Base-by-base conservation (phyloP, 2,797 vertebrate species). In the Masticophis lateralis region DNA sequence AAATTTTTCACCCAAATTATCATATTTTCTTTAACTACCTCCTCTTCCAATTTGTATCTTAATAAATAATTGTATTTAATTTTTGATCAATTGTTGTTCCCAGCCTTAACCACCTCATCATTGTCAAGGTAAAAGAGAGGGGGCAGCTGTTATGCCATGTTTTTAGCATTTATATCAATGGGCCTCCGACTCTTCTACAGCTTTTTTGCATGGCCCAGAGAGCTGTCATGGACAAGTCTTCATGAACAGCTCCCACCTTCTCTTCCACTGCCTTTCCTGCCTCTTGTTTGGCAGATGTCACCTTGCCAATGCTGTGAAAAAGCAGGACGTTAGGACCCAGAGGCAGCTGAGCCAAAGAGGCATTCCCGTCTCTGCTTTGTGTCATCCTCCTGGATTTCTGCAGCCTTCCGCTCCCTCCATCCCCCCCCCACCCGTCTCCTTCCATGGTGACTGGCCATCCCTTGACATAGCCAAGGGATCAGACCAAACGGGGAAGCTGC, bases 241-340 rank as follows among this genome's bases (percentile, higher is more conserved):
- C 18, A 60, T 1, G 28, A 27, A 9, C 22, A 51, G 25, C 16
- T 37, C 57, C 61, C 60, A 9, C 13, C 18, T n/a, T 5, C 56
- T 25, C 60, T 11, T 47, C 63, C 12, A 28, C 22, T 5, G 10
- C 9, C 27, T 79, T 27, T 18, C 27, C 28, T 53, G n/a, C 12
- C 51, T 16, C 12, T 27, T 0, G 0, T 57, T 2, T 55, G 5
- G 92, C 90, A 8, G 59, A 63, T 0, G 92, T 86, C 83, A n/a
- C 25, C 92, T 69, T 83, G 60, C 47, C 51, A 14, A 22, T 8
- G 0, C 20, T 0, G 25, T 37, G 47, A 18, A 6, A 47, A 18
- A 0, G 51, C 0, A 0, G 97, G 98, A 97, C 97, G 94, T 94
- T 98, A 98, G 98, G 98, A 98, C 98, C 98, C 97, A 94, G 97